Conservation (phyloP, 2,888 invertebrate species). For the Thelaira solivaga region DNA sequence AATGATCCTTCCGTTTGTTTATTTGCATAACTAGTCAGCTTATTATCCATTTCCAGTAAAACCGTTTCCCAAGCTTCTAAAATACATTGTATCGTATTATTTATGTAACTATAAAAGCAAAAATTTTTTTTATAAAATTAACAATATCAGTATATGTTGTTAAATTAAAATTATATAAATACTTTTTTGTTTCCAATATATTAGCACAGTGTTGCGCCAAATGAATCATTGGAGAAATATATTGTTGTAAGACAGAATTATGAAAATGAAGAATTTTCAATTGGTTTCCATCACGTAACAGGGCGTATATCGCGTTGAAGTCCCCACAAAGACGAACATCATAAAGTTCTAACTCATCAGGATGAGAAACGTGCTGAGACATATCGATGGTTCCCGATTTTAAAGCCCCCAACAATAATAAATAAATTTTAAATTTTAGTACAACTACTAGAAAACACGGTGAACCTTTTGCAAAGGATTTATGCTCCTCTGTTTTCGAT, state of each 20-base stretch:
- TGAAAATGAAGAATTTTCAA: constrained; percentile 79
- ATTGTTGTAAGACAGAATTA: constrained; percentile 73
- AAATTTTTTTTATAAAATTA: too few species aligned
- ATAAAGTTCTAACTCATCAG: constrained; percentile 80
- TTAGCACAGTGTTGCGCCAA: constrained; percentile 87
- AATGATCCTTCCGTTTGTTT: constrained; percentile 88
- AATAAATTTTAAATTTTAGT: constrained; percentile 82
- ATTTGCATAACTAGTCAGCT: constrained; percentile 91
- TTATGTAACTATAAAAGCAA: constrained; percentile 78
- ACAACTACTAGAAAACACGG: constrained; percentile 89
- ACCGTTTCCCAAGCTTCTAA: constrained; percentile 97
- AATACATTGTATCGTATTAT: constrained; percentile 87
- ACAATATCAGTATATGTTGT: too few species aligned
- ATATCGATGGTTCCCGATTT: constrained; percentile 85
- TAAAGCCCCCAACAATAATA: constrained; percentile 91
- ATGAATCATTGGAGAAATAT: constrained; percentile 74
- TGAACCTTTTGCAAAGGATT: constrained; percentile 80
- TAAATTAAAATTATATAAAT: not conserved
- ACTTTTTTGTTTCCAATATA: constrained; percentile 83
- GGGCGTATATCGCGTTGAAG: constrained; percentile 83
- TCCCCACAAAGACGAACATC: constrained; percentile 85
- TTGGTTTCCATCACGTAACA: constrained; percentile 80
- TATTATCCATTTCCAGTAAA: constrained; percentile 94
- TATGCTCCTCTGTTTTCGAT: constrained; percentile 79
- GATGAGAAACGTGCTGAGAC: constrained; percentile 79